Base-by-base conservation (phyloP, 2,113 vertebrate genomes). In the Tinamus guttatus region DNA sequence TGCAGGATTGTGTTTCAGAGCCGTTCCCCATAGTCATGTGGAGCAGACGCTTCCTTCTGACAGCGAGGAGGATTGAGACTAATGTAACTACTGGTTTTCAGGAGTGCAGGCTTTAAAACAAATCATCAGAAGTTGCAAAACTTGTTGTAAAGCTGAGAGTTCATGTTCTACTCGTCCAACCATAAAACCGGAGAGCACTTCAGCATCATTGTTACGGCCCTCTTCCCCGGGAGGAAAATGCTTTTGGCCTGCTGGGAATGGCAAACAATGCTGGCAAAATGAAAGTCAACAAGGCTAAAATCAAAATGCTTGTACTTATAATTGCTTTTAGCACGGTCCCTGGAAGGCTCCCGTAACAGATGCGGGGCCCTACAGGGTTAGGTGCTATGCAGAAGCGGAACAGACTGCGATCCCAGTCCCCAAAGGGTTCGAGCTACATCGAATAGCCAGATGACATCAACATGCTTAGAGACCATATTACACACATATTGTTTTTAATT, bases 201-300 rank as follows among this genome's bases (percentile, higher is more conserved):
- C 85, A 82, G 5, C 76, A 65, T 63, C 40, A 24, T 41, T 75
- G 68, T 81, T 77, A 41, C 73, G 28, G 30, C 2, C 49, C 54
- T 77, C 52, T 77, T 83, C 73, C 56, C 88, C 43, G 51, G 28
- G 76, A 94, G 88, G 43, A 28, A 74, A 84, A 86, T 21, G 71
- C 76, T 25, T 5, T 54, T 1, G 4, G 21, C 81, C 64, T 94
- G 60, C 80, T 75, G 76, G 88, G 88, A 93, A 71, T 54, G 73
- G 38, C 77, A 93, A 84, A 93, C 86, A 92, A 92, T 95, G 84
- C 86, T 94, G 94, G 94, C 90, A 96, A 51, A 28, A 75, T 47
- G 51, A 81, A 87, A 93, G 87, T 60, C 83, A 90, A 38, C 56
- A 21, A 30, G 65, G 52, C 81, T 91, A 28, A 59, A 75, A 86